Base-by-base conservation (phyloP, 2,888 invertebrate genomes). In the Subacronicta megacephala region DNA sequence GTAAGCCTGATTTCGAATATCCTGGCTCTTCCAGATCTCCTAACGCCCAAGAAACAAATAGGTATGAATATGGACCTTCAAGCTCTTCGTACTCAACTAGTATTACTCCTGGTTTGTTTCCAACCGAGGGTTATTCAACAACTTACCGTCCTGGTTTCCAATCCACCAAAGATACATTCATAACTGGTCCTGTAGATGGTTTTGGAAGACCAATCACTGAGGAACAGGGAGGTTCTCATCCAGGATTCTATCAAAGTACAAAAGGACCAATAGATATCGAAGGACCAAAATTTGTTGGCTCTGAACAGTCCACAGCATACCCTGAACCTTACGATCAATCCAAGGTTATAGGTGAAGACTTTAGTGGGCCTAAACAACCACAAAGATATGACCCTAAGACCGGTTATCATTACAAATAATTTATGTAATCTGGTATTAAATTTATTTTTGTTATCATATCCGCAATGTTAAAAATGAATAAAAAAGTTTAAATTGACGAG, bases 361-460 rank as follows among this genome's bases (percentile, higher is more conserved):
- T 93, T 42, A 87, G 77, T 72, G 91, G 92, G 15, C 90, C 92
- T 0, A 87, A 86, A 62, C 88, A 87, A 67, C 74, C 75, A 3
- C 91, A 89, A 67, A 82, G 71, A 20, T 93, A 80, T 55, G 89
- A 91, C 33, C 75, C 89, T 0, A 52, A 81, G 62, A 81, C 83
- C 23, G 94, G 94, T 3, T 94, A 93, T 53, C 77, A 89, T 72
- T 94, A 94, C 62, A 81, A 81, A 82, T 72, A 12, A 70, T 4
- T 42, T 41, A 44, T 41, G 15, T 29, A 10, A 12, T 37, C 7
- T 16, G 17, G n/a, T n/a, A 53, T 31, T 1, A 44, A 54, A 70
- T 64, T 70, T 70, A 58, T 64, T 51, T 43, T 35, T 42, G 17
- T 37, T 56, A 35, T 45, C 33, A 45, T 44, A 20, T 52, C 45